phyloP scores from a whole-genome alignment of 1,140 invertebrate species.

The Drosophila melanogaster region Release_6_plus_ISO1_MT NC_004354.4:19769501-19770000 shows the following conservation, averaged over 20 bases:
- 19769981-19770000: slow-evolving; percentile 22
- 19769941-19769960: not conserved
- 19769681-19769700: too few relatives aligned
- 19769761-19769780: slow-evolving; percentile 65
- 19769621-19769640: slow-evolving; percentile 12
- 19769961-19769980: not conserved
- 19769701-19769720: not conserved
- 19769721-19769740: not conserved
- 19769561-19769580: slow-evolving; percentile 42
- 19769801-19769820: slow-evolving; percentile 81
- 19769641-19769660: slow-evolving; percentile 1
- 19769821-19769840: slow-evolving; percentile 65
- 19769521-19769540: not conserved
- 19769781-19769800: slow-evolving; percentile 80
- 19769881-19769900: slow-evolving; percentile 61
- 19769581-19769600: slow-evolving; percentile 25
- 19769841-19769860: slow-evolving; percentile 22
- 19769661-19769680: too few relatives aligned
- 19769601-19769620: slow-evolving; percentile 62
- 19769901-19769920: slow-evolving; percentile 81
- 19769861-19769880: slow-evolving; percentile 65
- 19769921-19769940: slow-evolving; percentile 27
- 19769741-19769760: slow-evolving; percentile 54
- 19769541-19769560: slow-evolving; percentile 55
- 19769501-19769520: slow-evolving; percentile 52